phyloP scores from a whole-genome alignment of 2,113 vertebrate genomes.

The Myodes glareolus region DNA sequence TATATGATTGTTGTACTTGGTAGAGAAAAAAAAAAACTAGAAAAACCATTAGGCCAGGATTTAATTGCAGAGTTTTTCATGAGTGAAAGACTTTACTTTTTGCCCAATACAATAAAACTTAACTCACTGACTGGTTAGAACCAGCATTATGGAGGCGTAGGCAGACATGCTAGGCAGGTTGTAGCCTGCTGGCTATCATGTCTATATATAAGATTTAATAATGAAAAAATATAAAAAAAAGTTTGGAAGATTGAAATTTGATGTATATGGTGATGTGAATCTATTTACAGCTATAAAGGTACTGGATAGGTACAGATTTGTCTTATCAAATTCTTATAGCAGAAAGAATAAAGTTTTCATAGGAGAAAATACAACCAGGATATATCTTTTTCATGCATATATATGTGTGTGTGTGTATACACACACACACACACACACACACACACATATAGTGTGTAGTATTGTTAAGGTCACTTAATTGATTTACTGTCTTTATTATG shows the following conservation, averaged over 20 bases:
- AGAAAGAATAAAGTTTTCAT: not conserved
- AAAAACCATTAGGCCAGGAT: not conserved
- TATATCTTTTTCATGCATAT: not conserved
- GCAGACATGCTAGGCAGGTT: not conserved
- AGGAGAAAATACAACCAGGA: not conserved
- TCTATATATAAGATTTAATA: not conserved
- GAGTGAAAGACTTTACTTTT: conserved; percentile 33
- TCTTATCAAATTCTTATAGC: conserved; percentile 26
- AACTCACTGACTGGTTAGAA: not conserved
- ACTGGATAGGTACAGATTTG: not conserved
- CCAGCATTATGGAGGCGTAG: conserved; percentile 3
- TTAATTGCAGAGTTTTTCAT: not conserved
- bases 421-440: too few relatives aligned
- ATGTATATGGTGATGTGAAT: conserved; percentile 43
- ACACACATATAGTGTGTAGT: not conserved
- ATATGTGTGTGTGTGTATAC: too few relatives aligned
- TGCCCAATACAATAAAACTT: not conserved
- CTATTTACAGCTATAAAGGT: not conserved
- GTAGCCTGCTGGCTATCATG: not conserved
- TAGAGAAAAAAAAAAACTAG: not conserved
- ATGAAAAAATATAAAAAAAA: not conserved
- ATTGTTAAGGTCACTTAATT: conserved; percentile 23
- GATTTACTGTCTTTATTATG: not conserved
- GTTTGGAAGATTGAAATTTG: conserved; percentile 1
- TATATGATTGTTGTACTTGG: not conserved